Evolutionary conservation across 2,797 vertebrate genomes (phyloP), one percentile per base, ranked within the genome.

Genomic region (Cirrhinus molitorella): DNA sequence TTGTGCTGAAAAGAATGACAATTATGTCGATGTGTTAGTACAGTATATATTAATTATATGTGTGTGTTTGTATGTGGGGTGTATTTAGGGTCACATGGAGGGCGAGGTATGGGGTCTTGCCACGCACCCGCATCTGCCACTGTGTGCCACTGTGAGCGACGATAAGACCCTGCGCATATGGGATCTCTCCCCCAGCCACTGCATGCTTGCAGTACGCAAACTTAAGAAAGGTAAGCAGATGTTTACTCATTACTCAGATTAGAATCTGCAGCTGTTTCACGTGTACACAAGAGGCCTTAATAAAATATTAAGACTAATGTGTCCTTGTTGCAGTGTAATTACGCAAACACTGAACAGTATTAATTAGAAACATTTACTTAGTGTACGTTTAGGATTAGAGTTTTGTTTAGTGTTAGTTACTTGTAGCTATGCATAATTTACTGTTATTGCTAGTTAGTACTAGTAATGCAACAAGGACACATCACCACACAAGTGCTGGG

Each of bases 151-250:
- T 83, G 97, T 99, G 91, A 99, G 98, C 85, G 97, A 99, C 92
- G 98, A 99, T 93, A 99, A 96, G 94, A 99, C 98, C 82, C 95
- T 99, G 90, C 96, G 98, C 91, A 99, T 99, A 94, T 99, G 98
- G 98, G 98, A 99, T 93, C 97, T 99, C 72, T 99, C 98, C 73
- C 97, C 98, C 87, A 99, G 97, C 94, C 98, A 99, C 92, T 99
- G 98, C 93, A 99, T 99, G 98, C 92, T 99, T 90, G 98, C 98
- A 67, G 98, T 99, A 89, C 98, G 98, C 92, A 99, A 99, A 93
- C 95, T 99, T 91, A 97, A 96, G 89, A 99, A 99, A 94, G 98
- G 98, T 99, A 96, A 28, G 9, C 57, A 72, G 68, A 55, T 25
- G 3, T 53, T 51, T 85, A 86, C 80, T 55, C 74, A 19, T 72